phyloP scores from a whole-genome alignment of 53 echinoderm and acorn worm genomes.

The Apostichopus leukothele region DNA sequence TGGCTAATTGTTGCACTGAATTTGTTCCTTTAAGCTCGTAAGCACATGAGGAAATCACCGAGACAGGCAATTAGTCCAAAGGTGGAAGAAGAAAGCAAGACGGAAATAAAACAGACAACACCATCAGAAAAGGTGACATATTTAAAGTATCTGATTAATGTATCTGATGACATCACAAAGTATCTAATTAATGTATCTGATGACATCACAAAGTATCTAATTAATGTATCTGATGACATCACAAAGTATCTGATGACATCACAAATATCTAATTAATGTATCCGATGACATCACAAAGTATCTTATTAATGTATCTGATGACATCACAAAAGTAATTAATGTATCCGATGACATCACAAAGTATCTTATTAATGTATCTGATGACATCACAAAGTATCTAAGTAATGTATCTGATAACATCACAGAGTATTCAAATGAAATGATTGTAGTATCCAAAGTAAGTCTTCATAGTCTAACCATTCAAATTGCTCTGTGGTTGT shows the following conservation, averaged over 20 bases:
- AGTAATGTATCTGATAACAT: no score
- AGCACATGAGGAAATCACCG: slow-evolving; percentile 23
- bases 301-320: no score
- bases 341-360: background rate
- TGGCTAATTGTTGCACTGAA: no score
- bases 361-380: background rate
- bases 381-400: no score
- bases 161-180: no score
- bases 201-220: no score
- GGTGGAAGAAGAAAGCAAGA: background rate
- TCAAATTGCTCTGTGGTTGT: no score
- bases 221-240: background rate
- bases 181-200: no score
- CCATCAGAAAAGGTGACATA: background rate
- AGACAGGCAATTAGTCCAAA: background rate
- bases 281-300: background rate
- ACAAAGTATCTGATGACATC: background rate
- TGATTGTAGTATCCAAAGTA: no score
- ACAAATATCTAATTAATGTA: background rate
- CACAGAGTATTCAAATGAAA: no score
- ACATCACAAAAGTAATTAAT: no score
- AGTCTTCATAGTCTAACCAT: no score
- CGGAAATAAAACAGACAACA: background rate
- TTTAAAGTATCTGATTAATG: background rate
- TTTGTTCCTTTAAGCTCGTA: background rate